These are phyloP conservation scores for Gerosis bhagava DNA, from an alignment of 2,888 invertebrate species.

Conservation along the genomic window DNA sequence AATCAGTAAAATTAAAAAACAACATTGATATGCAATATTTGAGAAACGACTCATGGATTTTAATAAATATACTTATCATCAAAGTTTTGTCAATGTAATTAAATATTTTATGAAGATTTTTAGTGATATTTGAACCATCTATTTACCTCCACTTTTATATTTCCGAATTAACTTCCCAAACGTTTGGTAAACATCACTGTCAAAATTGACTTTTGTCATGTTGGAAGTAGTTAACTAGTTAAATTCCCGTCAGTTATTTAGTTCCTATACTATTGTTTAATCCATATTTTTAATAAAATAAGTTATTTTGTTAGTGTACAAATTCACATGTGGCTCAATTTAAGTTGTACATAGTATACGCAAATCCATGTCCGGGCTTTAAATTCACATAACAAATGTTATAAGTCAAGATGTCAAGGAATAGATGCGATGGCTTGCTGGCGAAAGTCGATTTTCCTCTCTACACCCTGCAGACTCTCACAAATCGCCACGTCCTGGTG, in stretches of 20 bases:
- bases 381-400: constrained; percentile 50
- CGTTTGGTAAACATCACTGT: constrained; percentile 40
- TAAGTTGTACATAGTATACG: constrained; percentile 47
- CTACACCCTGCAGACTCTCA: constrained; percentile 94
- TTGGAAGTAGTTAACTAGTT: constrained; percentile 70
- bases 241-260: constrained; percentile 63
- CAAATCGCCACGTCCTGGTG: constrained; percentile 96
- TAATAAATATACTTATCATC: too few species aligned
- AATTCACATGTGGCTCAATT: constrained; percentile 52
- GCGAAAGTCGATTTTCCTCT: constrained; percentile 96
- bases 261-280: constrained; percentile 49
- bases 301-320: constrained; percentile 43
- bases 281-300: constrained; percentile 44
- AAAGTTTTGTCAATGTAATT: too few species aligned
- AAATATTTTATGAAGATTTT: too few species aligned
- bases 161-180: too few species aligned
- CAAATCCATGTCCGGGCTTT: constrained; percentile 39
- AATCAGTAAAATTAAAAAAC: too few species aligned
- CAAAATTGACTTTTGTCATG: constrained; percentile 79
- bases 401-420: constrained; percentile 68
- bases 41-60: too few species aligned
- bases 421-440: constrained; percentile 87
- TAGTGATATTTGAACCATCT: too few species aligned
- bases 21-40: too few species aligned
- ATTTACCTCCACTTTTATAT: too few species aligned